Base-by-base conservation (phyloP, 2,888 invertebrate genomes). In the Cryptops parisi region DNA sequence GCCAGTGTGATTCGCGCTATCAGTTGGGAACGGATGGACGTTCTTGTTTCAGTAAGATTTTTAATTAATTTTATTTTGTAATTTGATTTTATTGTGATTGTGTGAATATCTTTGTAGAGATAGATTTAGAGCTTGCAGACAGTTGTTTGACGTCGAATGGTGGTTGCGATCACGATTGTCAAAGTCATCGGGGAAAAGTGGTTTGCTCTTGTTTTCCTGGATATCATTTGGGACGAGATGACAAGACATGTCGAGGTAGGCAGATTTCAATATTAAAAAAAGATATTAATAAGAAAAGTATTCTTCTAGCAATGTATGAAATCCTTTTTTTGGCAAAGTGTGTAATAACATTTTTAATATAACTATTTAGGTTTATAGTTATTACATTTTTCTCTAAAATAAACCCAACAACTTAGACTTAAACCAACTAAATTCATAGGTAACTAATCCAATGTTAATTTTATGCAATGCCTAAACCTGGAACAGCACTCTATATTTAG, bases 121-220 rank as follows among this genome's bases (percentile, higher is more conserved):
- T 71, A 50, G 65, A 68, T 53, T 63, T 70, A 61, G 67, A 70
- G 55, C 64, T 68, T 21, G 64, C 69, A 3, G 67, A 70, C 57
- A 67, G 66, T 24, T 74, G 74, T 61, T 64, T 65, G 24, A 61
- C 65, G 21, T 66, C 67, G 54, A 74, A 74, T 61, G 74, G 74
- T 3, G 73, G 72, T 2, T 74, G 74, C 60, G 69, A 69, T 48
- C 73, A 74, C 59, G 68, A 67, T 50, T 74, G 74, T 62, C 62
- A 64, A 47, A 65, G 64, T 27, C 61, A 64, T 12, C 33, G 44
- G 12, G 68, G 64, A 0, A 65, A 58, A 22, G 45, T 61, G 3
- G 53, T 58, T 24, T 60, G 60, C 44, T 58, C 64, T 46, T 68
- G 67, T 54, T 62, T 63, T 55, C 59, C 62, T 3, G 67, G 67